Percentiles rank a stretch among this genome's conserved stretches.
Evolutionary conservation across 2,888 invertebrate genomes (phyloP).

Genomic region (Caprella mutica): DNA sequence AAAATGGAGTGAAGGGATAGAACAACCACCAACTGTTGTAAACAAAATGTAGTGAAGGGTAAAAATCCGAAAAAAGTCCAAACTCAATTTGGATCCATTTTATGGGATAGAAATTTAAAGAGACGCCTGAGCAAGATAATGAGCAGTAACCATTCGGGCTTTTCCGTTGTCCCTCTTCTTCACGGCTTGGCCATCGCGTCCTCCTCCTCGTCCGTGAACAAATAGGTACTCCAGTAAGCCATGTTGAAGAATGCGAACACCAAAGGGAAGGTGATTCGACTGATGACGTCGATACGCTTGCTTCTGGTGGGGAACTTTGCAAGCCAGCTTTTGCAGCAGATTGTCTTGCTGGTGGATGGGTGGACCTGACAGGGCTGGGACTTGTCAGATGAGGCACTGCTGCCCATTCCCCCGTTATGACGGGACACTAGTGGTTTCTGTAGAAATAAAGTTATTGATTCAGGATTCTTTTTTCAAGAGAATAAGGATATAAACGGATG

Average conservation of each 20-base stretch:
- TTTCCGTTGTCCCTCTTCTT: not conserved
- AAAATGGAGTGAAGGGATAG: too few species aligned
- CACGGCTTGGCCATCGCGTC: not conserved
- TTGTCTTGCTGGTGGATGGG: constrained; percentile 19
- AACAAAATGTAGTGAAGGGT: too few species aligned
- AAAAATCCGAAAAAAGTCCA: too few species aligned
- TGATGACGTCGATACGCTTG: constrained; percentile 93
- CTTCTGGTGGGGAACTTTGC: constrained; percentile 89
- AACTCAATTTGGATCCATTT: too few species aligned
- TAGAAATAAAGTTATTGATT: too few species aligned
- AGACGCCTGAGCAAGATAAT: too few species aligned
- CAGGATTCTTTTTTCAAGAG: too few species aligned
- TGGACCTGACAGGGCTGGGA: constrained; percentile 31
- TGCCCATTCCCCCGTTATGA: constrained; percentile 28
- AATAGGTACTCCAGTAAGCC: constrained; percentile 84
- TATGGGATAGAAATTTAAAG: too few species aligned
- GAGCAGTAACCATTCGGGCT: too few species aligned
- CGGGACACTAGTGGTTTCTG: constrained; percentile 33
- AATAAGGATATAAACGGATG: too few species aligned
- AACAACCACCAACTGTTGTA: too few species aligned
- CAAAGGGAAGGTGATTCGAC: constrained; percentile 85
- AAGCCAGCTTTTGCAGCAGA: constrained; percentile 35
- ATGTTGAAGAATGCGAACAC: constrained; percentile 90
- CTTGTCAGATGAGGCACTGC: constrained; percentile 17
- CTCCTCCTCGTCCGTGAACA: constrained; percentile 44